Conservation (phyloP, 2,888 invertebrate species). For the Yponomeuta sedellus region DNA sequence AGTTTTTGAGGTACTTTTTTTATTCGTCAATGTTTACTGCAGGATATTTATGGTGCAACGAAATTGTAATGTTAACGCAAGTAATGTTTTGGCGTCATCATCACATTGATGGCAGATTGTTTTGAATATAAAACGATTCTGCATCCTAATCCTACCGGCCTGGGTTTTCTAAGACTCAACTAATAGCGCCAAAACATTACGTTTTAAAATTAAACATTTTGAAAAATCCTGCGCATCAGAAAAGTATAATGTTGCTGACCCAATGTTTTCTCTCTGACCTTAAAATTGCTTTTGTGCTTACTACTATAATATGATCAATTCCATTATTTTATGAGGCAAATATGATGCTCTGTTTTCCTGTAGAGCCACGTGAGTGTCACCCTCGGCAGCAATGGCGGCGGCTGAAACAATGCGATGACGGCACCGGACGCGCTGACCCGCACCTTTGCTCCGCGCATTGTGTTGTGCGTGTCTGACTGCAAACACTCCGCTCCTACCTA, state of each 20-base stretch:
- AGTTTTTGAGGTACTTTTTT: constrained; percentile 2
- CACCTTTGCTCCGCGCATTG: constrained; percentile 8
- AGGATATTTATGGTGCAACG: neutral
- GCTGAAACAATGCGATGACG: constrained; percentile 11
- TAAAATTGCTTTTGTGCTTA: too few relatives aligned
- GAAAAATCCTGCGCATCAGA: too few relatives aligned
- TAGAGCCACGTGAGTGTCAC: neutral
- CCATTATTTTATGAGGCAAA: neutral
- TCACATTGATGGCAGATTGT: too few relatives aligned
- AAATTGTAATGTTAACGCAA: neutral
- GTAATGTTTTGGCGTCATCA: too few relatives aligned
- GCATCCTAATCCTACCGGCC: too few relatives aligned
- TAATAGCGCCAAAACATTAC: too few relatives aligned
- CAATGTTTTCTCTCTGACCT: too few relatives aligned
- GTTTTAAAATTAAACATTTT: too few relatives aligned
- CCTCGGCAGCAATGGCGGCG: neutral
- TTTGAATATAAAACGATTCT: too few relatives aligned
- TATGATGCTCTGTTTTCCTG: neutral
- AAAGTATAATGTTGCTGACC: too few relatives aligned
- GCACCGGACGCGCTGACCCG: constrained; percentile 13
- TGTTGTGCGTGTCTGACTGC: neutral
- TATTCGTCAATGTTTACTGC: neutral
- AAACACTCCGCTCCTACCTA: neutral
- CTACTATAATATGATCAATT: too few relatives aligned
- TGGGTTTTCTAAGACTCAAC: too few relatives aligned